Conservation (phyloP, 2,888 invertebrate genomes). For the Antheraea assamensis region DNA sequence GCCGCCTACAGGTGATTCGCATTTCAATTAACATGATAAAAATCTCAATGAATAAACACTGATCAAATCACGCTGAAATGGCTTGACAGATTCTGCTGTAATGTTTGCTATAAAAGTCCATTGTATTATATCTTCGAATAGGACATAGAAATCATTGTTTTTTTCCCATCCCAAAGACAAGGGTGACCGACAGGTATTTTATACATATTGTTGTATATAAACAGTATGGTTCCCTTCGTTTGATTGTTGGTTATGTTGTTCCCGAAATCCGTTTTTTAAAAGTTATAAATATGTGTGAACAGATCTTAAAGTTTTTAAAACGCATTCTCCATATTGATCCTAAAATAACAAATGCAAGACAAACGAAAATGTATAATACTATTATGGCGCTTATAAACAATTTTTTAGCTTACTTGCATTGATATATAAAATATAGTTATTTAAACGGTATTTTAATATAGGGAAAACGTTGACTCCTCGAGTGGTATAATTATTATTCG, state of each 20-base stretch:
- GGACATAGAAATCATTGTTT: too few species aligned
- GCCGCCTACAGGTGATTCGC: too few species aligned
- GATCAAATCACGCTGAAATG: too few species aligned
- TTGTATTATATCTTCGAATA: too few species aligned
- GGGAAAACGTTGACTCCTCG: background rate
- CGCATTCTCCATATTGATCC: background rate
- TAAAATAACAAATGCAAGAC: conserved; percentile 4
- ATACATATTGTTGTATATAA: background rate
- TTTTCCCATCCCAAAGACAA: too few species aligned
- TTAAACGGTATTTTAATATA: background rate
- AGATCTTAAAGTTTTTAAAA: background rate
- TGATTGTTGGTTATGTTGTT: background rate
- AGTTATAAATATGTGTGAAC: background rate
- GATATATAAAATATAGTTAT: background rate
- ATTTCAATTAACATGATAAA: too few species aligned
- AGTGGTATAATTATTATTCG: too few species aligned
- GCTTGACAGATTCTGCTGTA: too few species aligned
- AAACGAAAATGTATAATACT: background rate
- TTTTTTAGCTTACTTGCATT: background rate
- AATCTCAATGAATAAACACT: too few species aligned
- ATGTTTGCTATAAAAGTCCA: too few species aligned
- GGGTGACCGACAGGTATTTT: too few species aligned
- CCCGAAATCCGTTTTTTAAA: background rate
- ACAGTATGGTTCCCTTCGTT: background rate
- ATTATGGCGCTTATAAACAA: background rate